Base-by-base conservation (phyloP, 1,140 invertebrate species). In the Neelides sp. region DNA sequence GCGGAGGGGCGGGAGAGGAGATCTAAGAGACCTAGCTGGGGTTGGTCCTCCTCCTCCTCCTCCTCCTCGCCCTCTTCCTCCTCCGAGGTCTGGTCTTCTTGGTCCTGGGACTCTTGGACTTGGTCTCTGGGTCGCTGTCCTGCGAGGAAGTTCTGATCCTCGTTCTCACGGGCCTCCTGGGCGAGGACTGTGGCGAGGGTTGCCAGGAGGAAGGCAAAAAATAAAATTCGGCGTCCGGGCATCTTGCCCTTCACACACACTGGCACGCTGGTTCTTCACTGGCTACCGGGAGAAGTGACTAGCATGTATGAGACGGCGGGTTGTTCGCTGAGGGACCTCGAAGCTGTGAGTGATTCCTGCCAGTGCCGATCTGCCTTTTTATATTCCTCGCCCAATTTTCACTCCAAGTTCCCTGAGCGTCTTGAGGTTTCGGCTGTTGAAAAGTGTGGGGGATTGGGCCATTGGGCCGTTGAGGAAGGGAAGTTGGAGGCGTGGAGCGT, bases 401-500 rank as follows among this genome's bases (percentile, higher is more conserved):
- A 47, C 51, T 32, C 50, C 36, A 41, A n/a, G n/a, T n/a, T n/a
- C n/a, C n/a, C n/a, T n/a, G n/a, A n/a, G n/a, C n/a, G n/a, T n/a
- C n/a, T n/a, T n/a, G n/a, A n/a, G n/a, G n/a, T n/a, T n/a, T n/a
- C n/a, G n/a, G n/a, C n/a, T 36, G 13, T 23, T 8, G 7, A 13
- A 8, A 32, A 8, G n/a, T 32, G n/a, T 32, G n/a, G 28, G 7
- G 28, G 7, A 32, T n/a, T n/a, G 7, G 28, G 7, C 7, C 28
- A 32, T 8, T 32, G n/a, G 32, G 36, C 53, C 53, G 42, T 50
- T 48, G 53, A 55, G 50, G 53, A 55, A 40, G 47, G 49, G 42
- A 23, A 50, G 50, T n/a, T n/a, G n/a, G n/a, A n/a, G n/a, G n/a
- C n/a, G n/a, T 50, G 48, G 24, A 53, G 55, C 55, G 55, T 57